Base-by-base conservation (phyloP, 2,888 invertebrate species). In the Synanthedon tipuliformis region DNA sequence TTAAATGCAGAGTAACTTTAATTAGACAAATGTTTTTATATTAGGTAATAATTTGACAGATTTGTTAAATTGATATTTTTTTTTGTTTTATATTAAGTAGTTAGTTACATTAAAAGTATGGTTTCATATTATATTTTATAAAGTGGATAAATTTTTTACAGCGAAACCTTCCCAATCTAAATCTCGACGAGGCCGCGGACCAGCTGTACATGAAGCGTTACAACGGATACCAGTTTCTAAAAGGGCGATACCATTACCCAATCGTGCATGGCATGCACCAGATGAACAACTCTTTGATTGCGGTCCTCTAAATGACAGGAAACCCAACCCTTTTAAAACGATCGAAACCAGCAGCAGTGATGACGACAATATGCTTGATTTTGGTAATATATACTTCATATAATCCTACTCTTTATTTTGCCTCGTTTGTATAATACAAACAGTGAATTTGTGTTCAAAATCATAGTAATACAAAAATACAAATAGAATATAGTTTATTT, bases 161-260 rank as follows among this genome's bases (percentile, higher is more conserved):
- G 77, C 64, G n/a, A 80, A 78, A 63, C 60, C 71, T 50, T 59
- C 41, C 16, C 69, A 74, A 56, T 54, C 77, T 4, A 85, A 81
- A 59, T 60, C 73, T 10, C 74, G 78, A 2, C 76, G 80, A 8
- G 88, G 88, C 5, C 71, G 88, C 1, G 88, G 88, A 11, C 88
- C 88, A 0, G 81, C 88, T 10, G 74, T 88, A 27, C 90, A 90
- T 60, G 90, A 90, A 67, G 88, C 89, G 0, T 64, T 90, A 53
- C 89, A 90, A 64, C 89, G 90, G 88, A 89, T 90, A 89, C 78
- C 86, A 50, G 59, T 66, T 55, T 75, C 67, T 52, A 59, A 67
- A 7, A 73, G 69, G 10, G 83, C 77, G 1, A 54, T 81, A 40
- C 74, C 82, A 1, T 55, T 80, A 41, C 71, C 80, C 2, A 80